phyloP scores from a whole-genome alignment of 1,140 invertebrate species.

The Drosophila bocqueti region DNA sequence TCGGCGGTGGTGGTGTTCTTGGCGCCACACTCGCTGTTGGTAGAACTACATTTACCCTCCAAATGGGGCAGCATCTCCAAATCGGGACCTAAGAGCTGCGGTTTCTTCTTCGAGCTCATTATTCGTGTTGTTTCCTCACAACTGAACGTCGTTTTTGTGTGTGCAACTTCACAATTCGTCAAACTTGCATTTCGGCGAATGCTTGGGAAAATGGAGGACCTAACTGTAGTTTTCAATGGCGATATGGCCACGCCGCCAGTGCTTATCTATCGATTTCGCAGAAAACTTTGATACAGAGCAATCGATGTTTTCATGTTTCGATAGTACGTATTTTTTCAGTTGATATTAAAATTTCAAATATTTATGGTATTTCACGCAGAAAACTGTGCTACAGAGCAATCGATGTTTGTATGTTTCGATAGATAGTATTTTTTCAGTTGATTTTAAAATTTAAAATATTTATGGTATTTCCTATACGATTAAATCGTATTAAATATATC shows the following conservation, averaged over 20 bases:
- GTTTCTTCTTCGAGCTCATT: not conserved
- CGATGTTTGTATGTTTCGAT: too few species aligned
- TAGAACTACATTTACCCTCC: not conserved
- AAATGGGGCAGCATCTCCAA: not conserved
- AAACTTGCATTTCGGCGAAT: not conserved
- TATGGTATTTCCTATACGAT: too few species aligned
- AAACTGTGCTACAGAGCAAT: too few species aligned
- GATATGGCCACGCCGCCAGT: not conserved
- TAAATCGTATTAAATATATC: too few species aligned
- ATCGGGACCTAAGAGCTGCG: accelerated
- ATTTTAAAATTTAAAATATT: too few species aligned
- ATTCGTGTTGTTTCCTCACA: not conserved
- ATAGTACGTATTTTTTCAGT: too few species aligned
- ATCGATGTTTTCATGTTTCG: not conserved
- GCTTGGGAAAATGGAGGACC: not conserved
- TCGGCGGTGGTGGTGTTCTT: not conserved
- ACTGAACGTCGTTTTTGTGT: not conserved
- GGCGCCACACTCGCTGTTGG: not conserved
- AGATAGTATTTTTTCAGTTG: too few species aligned
- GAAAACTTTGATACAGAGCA: not conserved
- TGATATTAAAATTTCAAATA: too few species aligned
- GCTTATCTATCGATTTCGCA: not conserved
- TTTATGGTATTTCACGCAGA: too few species aligned
- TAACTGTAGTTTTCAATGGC: not conserved
- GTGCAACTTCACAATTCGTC: not conserved